Conservation (phyloP, 2,797 vertebrate species). For the Mallotus villosus region DNA sequence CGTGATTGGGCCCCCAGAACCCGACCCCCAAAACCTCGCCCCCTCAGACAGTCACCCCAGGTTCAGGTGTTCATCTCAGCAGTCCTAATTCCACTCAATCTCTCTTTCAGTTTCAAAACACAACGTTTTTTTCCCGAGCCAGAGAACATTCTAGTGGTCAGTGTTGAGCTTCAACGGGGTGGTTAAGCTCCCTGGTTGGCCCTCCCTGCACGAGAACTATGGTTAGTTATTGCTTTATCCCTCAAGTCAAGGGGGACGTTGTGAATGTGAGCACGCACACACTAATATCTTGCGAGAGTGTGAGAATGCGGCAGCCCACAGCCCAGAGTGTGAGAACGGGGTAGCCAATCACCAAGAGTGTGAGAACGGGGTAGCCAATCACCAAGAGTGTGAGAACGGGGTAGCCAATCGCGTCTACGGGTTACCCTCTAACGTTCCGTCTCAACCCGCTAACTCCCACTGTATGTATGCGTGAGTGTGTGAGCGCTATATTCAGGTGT, state of each 20-base stretch:
- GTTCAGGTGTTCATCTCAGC: not conserved
- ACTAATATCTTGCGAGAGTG: too few species aligned
- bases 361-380: too few species aligned
- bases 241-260: not conserved
- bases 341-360: too few species aligned
- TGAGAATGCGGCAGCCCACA: too few species aligned
- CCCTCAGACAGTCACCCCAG: not conserved
- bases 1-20: too few species aligned
- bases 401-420: too few species aligned
- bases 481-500: too few species aligned
- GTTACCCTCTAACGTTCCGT: not conserved
- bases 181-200: too few species aligned
- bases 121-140: not conserved
- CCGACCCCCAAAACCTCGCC: not conserved
- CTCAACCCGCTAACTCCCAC: not conserved
- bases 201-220: not conserved
- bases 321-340: too few species aligned
- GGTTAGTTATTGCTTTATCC: conserved; percentile 7
- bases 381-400: too few species aligned
- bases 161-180: not conserved
- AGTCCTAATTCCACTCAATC: not conserved
- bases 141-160: not conserved
- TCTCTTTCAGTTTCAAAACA: not conserved
- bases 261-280: not conserved
- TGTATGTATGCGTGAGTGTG: too few species aligned